Evolutionary conservation across 2,888 invertebrate species (phyloP).

Genomic region (Hesperia comma): DNA sequence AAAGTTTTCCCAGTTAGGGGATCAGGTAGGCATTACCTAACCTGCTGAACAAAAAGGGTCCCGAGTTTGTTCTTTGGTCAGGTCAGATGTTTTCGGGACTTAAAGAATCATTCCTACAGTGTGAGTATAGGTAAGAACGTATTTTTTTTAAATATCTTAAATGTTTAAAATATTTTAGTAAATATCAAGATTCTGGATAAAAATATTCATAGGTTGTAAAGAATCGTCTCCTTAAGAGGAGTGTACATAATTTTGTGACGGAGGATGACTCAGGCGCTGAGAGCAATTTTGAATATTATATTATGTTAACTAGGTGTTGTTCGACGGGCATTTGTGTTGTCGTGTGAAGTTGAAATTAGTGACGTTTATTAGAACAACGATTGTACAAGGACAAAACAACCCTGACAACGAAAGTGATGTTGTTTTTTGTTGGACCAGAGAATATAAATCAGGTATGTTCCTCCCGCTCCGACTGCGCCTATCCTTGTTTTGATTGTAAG

Average conservation of each 20-base stretch:
- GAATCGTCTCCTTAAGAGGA: slow-evolving; percentile 60
- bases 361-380: slow-evolving; percentile 74
- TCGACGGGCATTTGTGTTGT: slow-evolving; percentile 56
- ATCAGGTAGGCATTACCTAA: too few relatives aligned
- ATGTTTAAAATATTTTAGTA: too few relatives aligned
- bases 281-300: slow-evolving; percentile 80
- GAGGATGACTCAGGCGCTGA: slow-evolving; percentile 79
- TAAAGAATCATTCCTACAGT: too few relatives aligned
- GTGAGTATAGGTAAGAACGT: too few relatives aligned
- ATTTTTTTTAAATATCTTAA: too few relatives aligned
- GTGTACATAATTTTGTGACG: slow-evolving; percentile 67
- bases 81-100: too few relatives aligned
- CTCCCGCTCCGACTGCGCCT: neutral
- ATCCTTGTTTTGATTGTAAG: slow-evolving; percentile 3
- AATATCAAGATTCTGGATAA: neutral
- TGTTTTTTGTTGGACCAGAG: slow-evolving; percentile 12
- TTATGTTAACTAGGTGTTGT: slow-evolving; percentile 79
- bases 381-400: slow-evolving; percentile 51
- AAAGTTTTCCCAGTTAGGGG: too few relatives aligned
- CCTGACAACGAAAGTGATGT: slow-evolving; percentile 13
- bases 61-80: too few relatives aligned
- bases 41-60: too few relatives aligned
- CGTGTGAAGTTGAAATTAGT: slow-evolving; percentile 73
- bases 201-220: slow-evolving; percentile 5
- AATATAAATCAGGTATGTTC: slow-evolving; percentile 24